These are phyloP conservation scores for Urocolius indicus DNA, from an alignment of 2,113 vertebrate genomes.

Conservation along the genomic window DNA sequence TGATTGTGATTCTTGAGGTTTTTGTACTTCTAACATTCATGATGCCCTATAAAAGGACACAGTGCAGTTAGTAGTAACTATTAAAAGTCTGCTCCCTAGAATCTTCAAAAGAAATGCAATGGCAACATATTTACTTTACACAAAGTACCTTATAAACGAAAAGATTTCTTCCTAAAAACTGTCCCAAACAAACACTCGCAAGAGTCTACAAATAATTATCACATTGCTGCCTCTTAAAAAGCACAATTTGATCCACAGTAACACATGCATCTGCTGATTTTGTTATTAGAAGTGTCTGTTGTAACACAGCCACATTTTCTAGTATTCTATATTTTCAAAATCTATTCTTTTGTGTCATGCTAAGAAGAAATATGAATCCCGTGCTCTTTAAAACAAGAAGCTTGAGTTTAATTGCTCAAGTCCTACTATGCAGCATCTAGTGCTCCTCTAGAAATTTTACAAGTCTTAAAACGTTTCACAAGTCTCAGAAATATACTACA, in stretches of 20 bases:
- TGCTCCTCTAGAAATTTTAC: neutral
- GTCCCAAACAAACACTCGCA: neutral
- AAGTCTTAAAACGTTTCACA: neutral
- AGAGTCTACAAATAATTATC: neutral
- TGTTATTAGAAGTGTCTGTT: neutral
- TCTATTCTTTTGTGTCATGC: neutral
- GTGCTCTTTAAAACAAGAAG: neutral
- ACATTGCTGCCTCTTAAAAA: neutral
- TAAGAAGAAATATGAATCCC: neutral
- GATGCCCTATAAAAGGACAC: neutral
- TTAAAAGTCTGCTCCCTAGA: neutral
- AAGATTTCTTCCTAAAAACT: neutral
- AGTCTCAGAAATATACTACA: neutral
- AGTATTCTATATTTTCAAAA: neutral
- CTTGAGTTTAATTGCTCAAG: neutral
- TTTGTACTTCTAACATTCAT: neutral
- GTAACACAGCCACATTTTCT: neutral
- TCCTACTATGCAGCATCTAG: neutral
- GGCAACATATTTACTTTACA: neutral
- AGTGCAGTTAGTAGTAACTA: neutral
- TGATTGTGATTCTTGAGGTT: neutral
- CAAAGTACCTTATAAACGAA: fast-evolving
- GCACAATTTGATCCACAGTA: neutral
- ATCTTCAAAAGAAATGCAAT: neutral
- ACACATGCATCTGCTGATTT: neutral